A percentile compares a stretch with the other conserved stretches of the same genome.
Evolutionary conservation across 2,888 invertebrate genomes (phyloP).

Genomic region (Danaus chrysippus): DNA sequence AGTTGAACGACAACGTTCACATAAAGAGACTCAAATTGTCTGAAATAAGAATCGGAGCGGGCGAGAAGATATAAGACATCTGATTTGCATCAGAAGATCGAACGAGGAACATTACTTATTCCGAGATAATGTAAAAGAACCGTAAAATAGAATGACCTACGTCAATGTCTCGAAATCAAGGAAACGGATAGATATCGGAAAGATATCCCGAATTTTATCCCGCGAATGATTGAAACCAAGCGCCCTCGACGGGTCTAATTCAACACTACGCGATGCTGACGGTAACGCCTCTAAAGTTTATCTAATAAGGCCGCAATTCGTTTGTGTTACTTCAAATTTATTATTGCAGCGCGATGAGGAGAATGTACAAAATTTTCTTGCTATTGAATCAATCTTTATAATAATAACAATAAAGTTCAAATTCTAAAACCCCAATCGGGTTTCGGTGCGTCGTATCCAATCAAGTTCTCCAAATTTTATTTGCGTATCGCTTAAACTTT

Average conservation of each 20-base stretch:
- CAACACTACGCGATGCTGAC: constrained; percentile 33
- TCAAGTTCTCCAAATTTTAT: constrained; percentile 42
- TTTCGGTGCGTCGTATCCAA: constrained; percentile 36
- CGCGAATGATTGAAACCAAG: constrained; percentile 58
- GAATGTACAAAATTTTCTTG: constrained; percentile 35
- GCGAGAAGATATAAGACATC: background rate
- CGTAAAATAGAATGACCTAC: constrained; percentile 32
- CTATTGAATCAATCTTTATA: constrained; percentile 33
- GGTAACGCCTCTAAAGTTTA: constrained; percentile 18
- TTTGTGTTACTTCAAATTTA: constrained; percentile 16
- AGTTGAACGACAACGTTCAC: background rate
- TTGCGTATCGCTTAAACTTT: constrained; percentile 39
- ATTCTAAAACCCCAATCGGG: constrained; percentile 28
- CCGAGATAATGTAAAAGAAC: constrained; percentile 17
- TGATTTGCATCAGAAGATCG: constrained; percentile 17
- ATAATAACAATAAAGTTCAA: constrained; percentile 33
- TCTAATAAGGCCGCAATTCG: constrained; percentile 30
- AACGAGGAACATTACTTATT: constrained; percentile 28
- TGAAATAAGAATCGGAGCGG: background rate
- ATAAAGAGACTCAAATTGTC: background rate
- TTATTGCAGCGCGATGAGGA: constrained; percentile 20
- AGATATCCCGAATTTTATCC: constrained; percentile 52
- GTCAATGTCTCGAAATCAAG: constrained; percentile 48
- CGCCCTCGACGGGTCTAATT: constrained; percentile 46
- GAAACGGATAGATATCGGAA: constrained; percentile 40